These are phyloP conservation scores for Dyspetes luteomarginatus DNA, from an alignment of 2,888 invertebrate genomes.

Conservation along the genomic window DNA sequence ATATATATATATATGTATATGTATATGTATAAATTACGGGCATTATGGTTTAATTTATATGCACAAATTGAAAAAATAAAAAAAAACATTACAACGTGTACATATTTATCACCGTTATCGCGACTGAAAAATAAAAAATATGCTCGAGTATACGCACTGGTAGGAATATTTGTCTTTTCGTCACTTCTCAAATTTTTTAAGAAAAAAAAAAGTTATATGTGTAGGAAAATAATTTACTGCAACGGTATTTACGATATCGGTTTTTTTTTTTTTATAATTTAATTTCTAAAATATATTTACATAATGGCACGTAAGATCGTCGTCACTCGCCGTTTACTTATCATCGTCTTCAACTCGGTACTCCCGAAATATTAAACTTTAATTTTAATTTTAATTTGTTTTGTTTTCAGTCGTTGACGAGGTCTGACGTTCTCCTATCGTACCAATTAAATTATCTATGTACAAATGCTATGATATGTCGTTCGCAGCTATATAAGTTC, in stretches of 20 bases:
- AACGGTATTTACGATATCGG: constrained; percentile 13
- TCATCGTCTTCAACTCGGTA: background rate
- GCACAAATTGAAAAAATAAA: too few relatives aligned
- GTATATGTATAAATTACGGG: constrained; percentile 74
- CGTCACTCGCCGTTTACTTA: background rate
- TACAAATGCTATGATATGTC: constrained; percentile 42
- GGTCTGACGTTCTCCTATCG: constrained; percentile 17
- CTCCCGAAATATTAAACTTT: constrained; percentile 3
- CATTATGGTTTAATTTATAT: constrained; percentile 73
- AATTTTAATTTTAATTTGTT: background rate
- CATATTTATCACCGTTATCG: constrained; percentile 71
- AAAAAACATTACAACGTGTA: constrained; percentile 54
- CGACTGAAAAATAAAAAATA: constrained; percentile 55
- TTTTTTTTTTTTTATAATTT: constrained; percentile 29
- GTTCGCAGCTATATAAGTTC: constrained; percentile 39
- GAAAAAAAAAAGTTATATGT: constrained; percentile 13
- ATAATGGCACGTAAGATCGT: constrained; percentile 48
- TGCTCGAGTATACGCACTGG: constrained; percentile 68
- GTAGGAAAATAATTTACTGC: constrained; percentile 59
- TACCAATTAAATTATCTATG: constrained; percentile 60
- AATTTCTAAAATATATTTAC: constrained; percentile 59
- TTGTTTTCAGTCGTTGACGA: constrained; percentile 31
- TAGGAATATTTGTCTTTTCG: constrained; percentile 56
- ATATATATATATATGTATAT: constrained; percentile 63
- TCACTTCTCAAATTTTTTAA: constrained; percentile 2